These are phyloP conservation scores for Eilema depressum DNA, from an alignment of 2,888 invertebrate species.

Conservation along the genomic window DNA sequence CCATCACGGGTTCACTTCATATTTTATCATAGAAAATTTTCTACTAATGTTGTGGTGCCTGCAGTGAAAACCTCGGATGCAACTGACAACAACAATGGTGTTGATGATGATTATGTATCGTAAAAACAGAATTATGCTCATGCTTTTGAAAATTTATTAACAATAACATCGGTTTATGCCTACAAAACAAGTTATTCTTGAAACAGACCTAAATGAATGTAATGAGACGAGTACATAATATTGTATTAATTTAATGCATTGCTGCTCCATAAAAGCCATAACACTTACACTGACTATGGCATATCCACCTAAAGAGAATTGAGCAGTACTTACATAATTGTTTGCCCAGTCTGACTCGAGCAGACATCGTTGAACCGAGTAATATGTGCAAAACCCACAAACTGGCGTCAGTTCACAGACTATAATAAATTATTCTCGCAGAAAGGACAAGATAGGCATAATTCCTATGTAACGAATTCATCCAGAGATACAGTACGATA, in stretches of 20 bases:
- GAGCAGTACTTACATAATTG: not conserved
- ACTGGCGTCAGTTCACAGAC: not conserved
- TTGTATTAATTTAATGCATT: not conserved
- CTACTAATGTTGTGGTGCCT: not conserved
- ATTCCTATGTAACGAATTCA: too few relatives aligned
- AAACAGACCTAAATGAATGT: not conserved
- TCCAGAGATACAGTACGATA: too few relatives aligned
- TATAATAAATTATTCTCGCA: not conserved
- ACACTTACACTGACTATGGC: not conserved
- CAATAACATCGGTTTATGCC: not conserved
- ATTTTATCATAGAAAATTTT: too few relatives aligned
- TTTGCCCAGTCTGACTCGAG: not conserved
- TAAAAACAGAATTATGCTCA: not conserved
- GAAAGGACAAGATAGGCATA: not conserved
- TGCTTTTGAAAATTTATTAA: not conserved
- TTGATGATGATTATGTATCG: not conserved
- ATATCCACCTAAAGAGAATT: not conserved
- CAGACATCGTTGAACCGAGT: constrained; percentile 1
- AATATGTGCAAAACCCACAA: constrained; percentile 1
- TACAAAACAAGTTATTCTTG: not conserved
- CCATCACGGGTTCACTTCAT: too few relatives aligned
- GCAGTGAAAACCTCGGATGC: not conserved
- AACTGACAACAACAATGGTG: not conserved
- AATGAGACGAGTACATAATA: not conserved
- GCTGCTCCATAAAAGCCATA: not conserved